Evolutionary conservation across 2,888 invertebrate species (phyloP), one percentile per base, ranked within the genome.

Genomic region (Campaea margaritaria): DNA sequence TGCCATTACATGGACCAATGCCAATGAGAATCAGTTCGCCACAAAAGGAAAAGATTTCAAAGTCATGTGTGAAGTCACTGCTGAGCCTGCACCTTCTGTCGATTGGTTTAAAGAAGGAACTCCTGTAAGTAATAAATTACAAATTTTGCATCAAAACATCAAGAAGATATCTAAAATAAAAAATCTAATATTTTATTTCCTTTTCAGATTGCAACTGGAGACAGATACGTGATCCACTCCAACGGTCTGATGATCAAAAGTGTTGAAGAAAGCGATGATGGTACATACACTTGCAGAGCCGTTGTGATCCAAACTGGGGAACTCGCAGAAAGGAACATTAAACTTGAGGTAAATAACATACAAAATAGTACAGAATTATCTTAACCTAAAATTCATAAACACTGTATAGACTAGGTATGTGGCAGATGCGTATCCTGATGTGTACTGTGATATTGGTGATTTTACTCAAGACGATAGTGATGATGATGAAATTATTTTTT

Each of bases 241-340:
- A 95, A 96, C 70, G 97, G 97, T 0, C 87, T 98, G 11, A 86
- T 95, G 58, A 96, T 98, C 62, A 95, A 95, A 70, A 95, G 95
- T 70, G 96, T 97, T 0, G 93, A 94, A 69, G 96, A 96, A 81
- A 94, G 95, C 13, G 97, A 98, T 75, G 97, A 97, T 78, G 98
- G 97, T 0, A 93, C 95, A 10, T 98, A 98, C 81, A 96, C 95
- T 4, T 98, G 98, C 79, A 94, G 97, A 45, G 98, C 97, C n/a
- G 95, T 96, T 41, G 97, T 97, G 0, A 94, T 95, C 14, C 94
- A 94, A 65, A 96, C 97, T 39, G 98, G 97, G 41, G 96, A 97
- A 79, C 93, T 97, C 5, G 93, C 95, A 51, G 95, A 96, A 70
- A 94, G 96, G 62, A 94, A 94, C 74, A 98, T 98, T 67, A 95